Conservation (phyloP, 2,113 vertebrate species). For the Craseonycteris thonglongyai region DNA sequence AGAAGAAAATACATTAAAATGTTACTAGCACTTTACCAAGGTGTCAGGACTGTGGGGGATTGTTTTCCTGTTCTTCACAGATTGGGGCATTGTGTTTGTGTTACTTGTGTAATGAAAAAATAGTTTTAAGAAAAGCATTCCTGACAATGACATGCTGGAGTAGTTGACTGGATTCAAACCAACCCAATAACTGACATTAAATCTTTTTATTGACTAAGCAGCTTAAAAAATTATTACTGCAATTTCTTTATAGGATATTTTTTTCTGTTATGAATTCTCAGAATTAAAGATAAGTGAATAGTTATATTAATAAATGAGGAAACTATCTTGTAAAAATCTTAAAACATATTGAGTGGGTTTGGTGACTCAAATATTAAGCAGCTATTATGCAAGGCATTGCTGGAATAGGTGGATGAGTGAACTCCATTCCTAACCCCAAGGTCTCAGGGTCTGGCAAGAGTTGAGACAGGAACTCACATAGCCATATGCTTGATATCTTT, state of each 20-base stretch:
- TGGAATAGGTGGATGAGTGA: not conserved
- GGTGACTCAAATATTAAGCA: not conserved
- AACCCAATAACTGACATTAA: not conserved
- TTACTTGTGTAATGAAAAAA: not conserved
- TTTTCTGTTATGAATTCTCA: not conserved
- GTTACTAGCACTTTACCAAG: not conserved
- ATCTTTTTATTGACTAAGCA: slow-evolving; percentile 25
- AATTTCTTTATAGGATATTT: not conserved
- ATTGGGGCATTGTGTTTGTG: not conserved
- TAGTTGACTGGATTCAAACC: not conserved
- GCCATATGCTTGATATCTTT: not conserved
- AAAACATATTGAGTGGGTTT: not conserved
- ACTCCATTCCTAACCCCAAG: not conserved
- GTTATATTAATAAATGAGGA: not conserved
- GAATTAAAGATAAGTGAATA: slow-evolving; percentile 21
- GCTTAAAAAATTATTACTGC: not conserved
- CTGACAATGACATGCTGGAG: not conserved
- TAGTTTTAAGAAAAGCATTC: not conserved
- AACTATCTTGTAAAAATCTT: not conserved
- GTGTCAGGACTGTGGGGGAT: not conserved
- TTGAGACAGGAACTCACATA: not conserved
- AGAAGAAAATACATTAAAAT: not conserved
- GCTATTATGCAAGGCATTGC: not conserved
- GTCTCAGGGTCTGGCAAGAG: not conserved
- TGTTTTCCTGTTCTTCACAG: not conserved